Percentiles rank a stretch among this genome's conserved stretches.
These are phyloP conservation scores for Ormyrus nitidulus DNA, from an alignment of 2,888 invertebrate genomes.

Conservation along the genomic window DNA sequence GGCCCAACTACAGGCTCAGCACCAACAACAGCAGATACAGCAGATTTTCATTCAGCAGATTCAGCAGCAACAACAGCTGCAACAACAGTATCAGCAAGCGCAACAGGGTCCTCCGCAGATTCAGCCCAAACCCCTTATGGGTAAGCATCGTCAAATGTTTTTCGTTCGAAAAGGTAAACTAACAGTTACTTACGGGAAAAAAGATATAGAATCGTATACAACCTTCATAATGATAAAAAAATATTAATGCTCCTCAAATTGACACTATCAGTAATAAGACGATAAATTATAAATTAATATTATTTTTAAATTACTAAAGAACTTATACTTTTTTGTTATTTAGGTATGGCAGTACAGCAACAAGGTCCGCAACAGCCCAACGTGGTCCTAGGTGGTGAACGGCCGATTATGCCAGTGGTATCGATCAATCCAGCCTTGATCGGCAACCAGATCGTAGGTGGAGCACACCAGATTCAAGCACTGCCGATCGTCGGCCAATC, in stretches of 20 bases:
- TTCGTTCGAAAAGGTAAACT: background rate
- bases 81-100: conserved; percentile 71
- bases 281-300: no score
- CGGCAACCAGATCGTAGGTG: conserved; percentile 70
- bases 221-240: no score
- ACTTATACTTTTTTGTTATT: no score
- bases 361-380: conserved; percentile 73
- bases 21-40: conserved; percentile 66
- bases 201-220: no score
- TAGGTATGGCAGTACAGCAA: conserved; percentile 77
- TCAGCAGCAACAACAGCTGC: conserved; percentile 68
- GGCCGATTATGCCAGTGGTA: conserved; percentile 82
- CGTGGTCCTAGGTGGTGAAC: conserved; percentile 74
- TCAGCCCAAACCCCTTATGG: conserved; percentile 79
- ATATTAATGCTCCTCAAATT: no score
- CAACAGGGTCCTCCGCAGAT: conserved; percentile 75
- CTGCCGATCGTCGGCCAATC: conserved; percentile 67
- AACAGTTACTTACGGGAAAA: no score
- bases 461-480: conserved; percentile 67
- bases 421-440: conserved; percentile 77
- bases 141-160: conserved; percentile 68
- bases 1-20: conserved; percentile 69
- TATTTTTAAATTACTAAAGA: no score
- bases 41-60: conserved; percentile 71
- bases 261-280: no score